phyloP scores from a whole-genome alignment of 2,888 invertebrate species.

The Spilarctia lutea region DNA sequence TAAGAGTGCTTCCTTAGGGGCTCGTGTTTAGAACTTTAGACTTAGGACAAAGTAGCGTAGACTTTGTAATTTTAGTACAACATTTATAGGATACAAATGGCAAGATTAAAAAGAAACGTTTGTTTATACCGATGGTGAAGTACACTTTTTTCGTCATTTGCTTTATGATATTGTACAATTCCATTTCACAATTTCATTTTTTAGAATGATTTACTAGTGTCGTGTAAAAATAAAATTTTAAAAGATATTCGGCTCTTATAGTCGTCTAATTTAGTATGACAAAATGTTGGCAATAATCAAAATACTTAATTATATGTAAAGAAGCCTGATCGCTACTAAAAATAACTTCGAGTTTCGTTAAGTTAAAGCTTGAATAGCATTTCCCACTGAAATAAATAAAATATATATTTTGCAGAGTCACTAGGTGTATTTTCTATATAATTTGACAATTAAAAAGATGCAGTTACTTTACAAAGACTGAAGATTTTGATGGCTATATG shows the following conservation, averaged over 20 bases:
- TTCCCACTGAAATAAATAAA: not conserved
- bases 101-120: too few relatives aligned
- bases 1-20: too few relatives aligned
- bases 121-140: too few relatives aligned
- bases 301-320: not conserved
- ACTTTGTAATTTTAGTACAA: too few relatives aligned
- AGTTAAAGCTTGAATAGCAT: not conserved
- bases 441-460: not conserved
- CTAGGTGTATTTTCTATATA: not conserved
- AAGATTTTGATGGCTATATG: too few relatives aligned
- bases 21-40: too few relatives aligned
- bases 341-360: not conserved
- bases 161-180: too few relatives aligned
- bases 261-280: not conserved
- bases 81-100: too few relatives aligned
- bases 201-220: not conserved
- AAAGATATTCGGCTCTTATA: too few relatives aligned
- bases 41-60: too few relatives aligned
- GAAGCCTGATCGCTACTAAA: not conserved
- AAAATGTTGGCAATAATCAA: not conserved
- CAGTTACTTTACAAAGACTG: not conserved
- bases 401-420: not conserved
- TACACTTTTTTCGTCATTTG: too few relatives aligned
- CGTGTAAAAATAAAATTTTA: not conserved
- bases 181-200: not conserved